Base-by-base conservation (phyloP, 2,888 invertebrate species). In the Brenthis daphne region DNA sequence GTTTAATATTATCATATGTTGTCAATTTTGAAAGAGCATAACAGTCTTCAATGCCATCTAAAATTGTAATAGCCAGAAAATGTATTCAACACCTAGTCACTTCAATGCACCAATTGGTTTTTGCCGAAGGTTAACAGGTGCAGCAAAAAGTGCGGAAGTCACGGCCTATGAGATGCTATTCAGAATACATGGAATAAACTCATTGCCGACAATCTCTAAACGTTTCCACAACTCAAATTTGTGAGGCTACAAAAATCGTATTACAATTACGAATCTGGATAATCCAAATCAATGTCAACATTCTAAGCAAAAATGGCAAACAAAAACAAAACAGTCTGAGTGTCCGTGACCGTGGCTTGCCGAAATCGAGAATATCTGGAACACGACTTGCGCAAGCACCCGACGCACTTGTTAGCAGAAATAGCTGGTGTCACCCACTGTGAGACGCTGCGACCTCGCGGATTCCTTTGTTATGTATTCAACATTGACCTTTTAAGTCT, bases 311-410 rank as follows among this genome's bases (percentile, higher is more conserved):
- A 70, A 66, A 14, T 61, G 60, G 48, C 50, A 20, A 65, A 75
- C 63, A 72, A 74, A 74, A 77, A 76, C 74, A 79, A 77, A 76
- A 74, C 74, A 61, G 67, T 77, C 74, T 77, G 84, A 79, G 82
- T 84, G 88, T 80, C 87, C 88, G 80, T 88, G 88, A 88, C 88
- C 86, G 85, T 84, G 85, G 85, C 77, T 71, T 72, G 81, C 83
- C 83, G 87, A 89, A 88, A 88, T 77, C 81, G 86, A 87, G 85
- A 87, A 88, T 87, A 80, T 85, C 84, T 87, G 84, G 86, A 85
- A 81, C 82, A 74, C 68, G 75, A 79, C 79, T 80, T 79, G 82
- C 80, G 82, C 79, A 75, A 75, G 61, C 65, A 68, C 56, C 69
- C 69, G 60, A 69, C 57, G 55, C 67, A 65, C 57, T 69, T 65